Evolutionary conservation across 92 coral and sea anemone genomes (phyloP), one percentile per base, ranked within the genome.

Genomic region (Zoanthus sociatus): DNA sequence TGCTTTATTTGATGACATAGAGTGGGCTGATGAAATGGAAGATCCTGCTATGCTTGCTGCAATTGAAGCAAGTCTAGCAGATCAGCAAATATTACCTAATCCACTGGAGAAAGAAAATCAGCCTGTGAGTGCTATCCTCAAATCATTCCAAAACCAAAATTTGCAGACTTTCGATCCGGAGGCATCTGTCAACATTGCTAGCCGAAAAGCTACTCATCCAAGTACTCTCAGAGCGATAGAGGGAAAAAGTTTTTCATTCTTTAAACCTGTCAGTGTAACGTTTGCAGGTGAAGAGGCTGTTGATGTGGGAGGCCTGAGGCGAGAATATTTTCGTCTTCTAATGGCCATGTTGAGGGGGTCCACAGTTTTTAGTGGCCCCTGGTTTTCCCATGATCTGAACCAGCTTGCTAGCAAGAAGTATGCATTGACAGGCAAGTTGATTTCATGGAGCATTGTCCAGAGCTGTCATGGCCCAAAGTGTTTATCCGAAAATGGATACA

Each of bases 211-310:
- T 71, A 61, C 86, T 17, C 83, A 90, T 32, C 20, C 79, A 75
- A 37, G 81, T 14, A 88, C 91, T 7, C 89, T 87, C 42, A 78
- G 87, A 79, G 93, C 95, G 0, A 79, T 87, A 18, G 76, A 83
- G 75, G 76, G 95, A 76, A 93, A 67, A 33, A 79, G 73, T 1
- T 93, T 90, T 86, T 81, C 90, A 17, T 88, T 90, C 83, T 60
- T 77, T 7, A 84, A 84, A 73, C 93, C 92, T 3, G 50, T 90
- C 61, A 2, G 17, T 55, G 90, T 90, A 18, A 32, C 82, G 0
- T 90, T 90, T 70, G 56, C 93, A 11, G 96, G 96, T 9, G 94
- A 93, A 60, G 87, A 88, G 73, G 96, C 89, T 33, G 94, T 84
- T 37, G 94, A 91, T 78, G 92, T 60, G 18, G 94, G 93, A 30